A percentile compares a stretch with the other conserved stretches of the same genome.
These are phyloP conservation scores for Periparus ater DNA, from an alignment of 2,797 vertebrate species.

Conservation along the genomic window DNA sequence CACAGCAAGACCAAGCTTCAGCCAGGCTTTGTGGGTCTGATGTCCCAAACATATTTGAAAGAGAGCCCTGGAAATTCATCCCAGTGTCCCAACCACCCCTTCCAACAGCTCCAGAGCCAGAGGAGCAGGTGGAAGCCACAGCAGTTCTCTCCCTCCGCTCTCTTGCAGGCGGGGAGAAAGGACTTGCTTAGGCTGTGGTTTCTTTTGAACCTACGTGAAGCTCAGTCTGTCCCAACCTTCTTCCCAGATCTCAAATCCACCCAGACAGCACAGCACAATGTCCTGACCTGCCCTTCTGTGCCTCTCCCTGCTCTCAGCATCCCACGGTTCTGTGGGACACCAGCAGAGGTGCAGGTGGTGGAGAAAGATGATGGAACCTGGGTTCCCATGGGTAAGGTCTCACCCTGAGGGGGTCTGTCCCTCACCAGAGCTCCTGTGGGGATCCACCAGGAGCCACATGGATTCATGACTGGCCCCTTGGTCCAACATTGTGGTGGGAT, in stretches of 20 bases:
- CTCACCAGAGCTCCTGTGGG: not conserved
- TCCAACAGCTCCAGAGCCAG: not conserved
- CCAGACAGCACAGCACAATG: not conserved
- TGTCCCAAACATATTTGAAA: accelerated
- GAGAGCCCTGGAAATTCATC: not conserved
- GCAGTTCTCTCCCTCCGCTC: not conserved
- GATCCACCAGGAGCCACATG: not conserved
- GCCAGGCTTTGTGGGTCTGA: not conserved
- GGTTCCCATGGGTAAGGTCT: not conserved
- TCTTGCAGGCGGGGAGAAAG: not conserved
- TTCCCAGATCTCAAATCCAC: not conserved
- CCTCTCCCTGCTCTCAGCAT: not conserved
- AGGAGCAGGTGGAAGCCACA: not conserved
- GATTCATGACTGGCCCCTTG: accelerated
- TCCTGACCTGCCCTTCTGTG: not conserved
- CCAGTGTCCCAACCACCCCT: not conserved
- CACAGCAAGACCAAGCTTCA: not conserved
- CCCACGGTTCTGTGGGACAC: accelerated
- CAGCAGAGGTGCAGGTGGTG: not conserved
- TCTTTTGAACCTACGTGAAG: not conserved
- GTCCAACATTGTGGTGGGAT: accelerated
- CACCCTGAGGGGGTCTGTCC: not conserved
- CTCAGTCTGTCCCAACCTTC: not conserved
- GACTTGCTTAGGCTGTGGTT: not conserved
- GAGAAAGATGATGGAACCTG: not conserved